Conservation (phyloP, 2,113 vertebrate species). For the Corythornis cristatus region DNA sequence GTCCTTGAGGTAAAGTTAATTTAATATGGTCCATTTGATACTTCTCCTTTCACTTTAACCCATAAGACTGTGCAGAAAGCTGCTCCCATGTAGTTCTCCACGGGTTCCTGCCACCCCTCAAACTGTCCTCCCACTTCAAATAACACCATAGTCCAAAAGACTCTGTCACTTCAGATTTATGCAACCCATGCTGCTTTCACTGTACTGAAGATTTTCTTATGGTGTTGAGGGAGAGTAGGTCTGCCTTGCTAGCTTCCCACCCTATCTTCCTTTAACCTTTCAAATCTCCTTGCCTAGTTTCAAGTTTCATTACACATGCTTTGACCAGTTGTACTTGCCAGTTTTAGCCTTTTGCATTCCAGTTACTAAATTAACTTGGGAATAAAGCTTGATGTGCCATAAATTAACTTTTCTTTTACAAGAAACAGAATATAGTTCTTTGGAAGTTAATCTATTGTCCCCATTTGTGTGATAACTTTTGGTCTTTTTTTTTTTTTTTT, state of each 20-base stretch:
- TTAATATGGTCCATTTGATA: neutral
- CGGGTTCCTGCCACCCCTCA: neutral
- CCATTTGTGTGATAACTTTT: slow-evolving; percentile 76
- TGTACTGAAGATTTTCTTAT: neutral
- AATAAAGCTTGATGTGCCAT: slow-evolving; percentile 40
- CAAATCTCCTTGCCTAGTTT: slow-evolving; percentile 58
- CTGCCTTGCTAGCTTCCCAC: slow-evolving; percentile 11
- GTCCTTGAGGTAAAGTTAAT: neutral
- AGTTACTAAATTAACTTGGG: slow-evolving; percentile 43
- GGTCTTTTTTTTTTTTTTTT: slow-evolving; percentile 20
- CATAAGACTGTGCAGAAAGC: neutral
- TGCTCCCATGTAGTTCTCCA: neutral
- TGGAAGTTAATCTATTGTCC: slow-evolving; percentile 61
- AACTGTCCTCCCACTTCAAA: neutral
- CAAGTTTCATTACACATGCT: slow-evolving; percentile 57
- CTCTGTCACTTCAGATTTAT: slow-evolving; percentile 44
- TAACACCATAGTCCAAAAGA: neutral
- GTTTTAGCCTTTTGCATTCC: slow-evolving; percentile 50
- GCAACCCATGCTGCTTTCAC: neutral
- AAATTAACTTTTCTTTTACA: slow-evolving; percentile 60
- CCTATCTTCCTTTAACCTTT: slow-evolving; percentile 50
- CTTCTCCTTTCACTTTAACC: neutral
- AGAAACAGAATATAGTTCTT: slow-evolving; percentile 49
- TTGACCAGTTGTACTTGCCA: slow-evolving; percentile 53
- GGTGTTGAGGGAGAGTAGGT: slow-evolving; percentile 63